phyloP scores from a whole-genome alignment of 2,113 vertebrate species.

The Pseudopodoces humilis region DNA sequence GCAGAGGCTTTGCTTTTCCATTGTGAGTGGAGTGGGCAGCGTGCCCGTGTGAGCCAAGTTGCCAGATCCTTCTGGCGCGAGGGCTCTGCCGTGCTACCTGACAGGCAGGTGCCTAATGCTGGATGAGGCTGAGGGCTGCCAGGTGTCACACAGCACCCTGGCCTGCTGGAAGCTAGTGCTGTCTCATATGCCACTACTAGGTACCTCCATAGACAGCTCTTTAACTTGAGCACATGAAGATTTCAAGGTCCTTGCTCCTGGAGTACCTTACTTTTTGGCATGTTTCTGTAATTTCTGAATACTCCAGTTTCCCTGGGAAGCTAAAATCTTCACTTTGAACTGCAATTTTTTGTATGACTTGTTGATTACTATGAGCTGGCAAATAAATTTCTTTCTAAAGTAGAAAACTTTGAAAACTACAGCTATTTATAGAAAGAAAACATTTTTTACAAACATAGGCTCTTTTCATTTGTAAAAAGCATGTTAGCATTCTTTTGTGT shows the following conservation, averaged over 20 bases:
- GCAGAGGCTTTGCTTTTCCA: neutral
- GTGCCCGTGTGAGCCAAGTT: accelerated
- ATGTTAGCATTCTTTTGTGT: neutral
- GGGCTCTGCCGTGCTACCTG: neutral
- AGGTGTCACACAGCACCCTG: neutral
- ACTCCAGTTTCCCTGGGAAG: neutral
- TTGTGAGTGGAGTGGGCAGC: accelerated
- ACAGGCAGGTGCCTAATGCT: neutral
- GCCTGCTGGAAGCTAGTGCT: neutral
- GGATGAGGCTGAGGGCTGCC: neutral
- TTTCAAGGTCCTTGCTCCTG: neutral
- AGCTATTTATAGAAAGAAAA: neutral
- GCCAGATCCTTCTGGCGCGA: accelerated
- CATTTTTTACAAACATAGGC: neutral
- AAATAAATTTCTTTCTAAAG: neutral
- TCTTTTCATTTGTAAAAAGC: neutral
- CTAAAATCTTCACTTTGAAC: neutral
- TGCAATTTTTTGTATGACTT: neutral
- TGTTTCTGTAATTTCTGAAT: neutral
- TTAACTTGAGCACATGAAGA: neutral
- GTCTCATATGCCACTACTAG: neutral
- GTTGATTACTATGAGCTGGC: neutral
- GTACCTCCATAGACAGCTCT: neutral
- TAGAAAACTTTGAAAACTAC: neutral
- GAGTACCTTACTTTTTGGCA: neutral